Evolutionary conservation across 2,888 invertebrate species (phyloP), one percentile per base, ranked within the genome.

Genomic region (Malthinus flaveolus): DNA sequence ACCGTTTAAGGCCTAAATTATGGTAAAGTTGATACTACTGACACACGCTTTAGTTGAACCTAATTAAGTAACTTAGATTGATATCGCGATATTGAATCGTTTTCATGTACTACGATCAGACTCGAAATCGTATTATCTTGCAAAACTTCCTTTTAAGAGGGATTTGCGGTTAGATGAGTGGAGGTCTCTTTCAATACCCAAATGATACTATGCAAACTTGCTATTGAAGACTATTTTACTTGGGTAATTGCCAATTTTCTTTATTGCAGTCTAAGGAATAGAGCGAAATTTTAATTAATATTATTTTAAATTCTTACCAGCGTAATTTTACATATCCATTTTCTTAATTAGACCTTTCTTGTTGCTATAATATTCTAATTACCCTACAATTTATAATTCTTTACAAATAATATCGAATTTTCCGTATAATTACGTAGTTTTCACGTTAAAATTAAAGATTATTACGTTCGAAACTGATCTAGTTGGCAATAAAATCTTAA

Each of bases 121-220:
- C 39, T 42, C 10, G 39, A 42, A 42, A 42, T 42, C 39, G 39
- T 15, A 42, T 42, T 42, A 42, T 42, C 39, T 42, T 42, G 39
- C 39, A 15, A 42, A 42, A 42, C 39, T 42, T 42, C 15, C 8
- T 7, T 39, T 39, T 13, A 39, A 39, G 39, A 15, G 39, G 39
- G 39, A 12, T 39, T 42, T 42, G 39, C 9, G 39, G 39, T 42
- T 13, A 42, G 39, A 42, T 42, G 39, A 42, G 39, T 13, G 5
- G 23, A 23, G 23, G 23, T 23, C 23, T 23, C 15, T 42, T 42
- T 42, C 39, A 42, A 42, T 42, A 15, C 15, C 23, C 23, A 23
- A 23, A 23, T 15, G 39, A 42, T n/a, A n/a, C 39, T 42, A 42
- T 42, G 39, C 39, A 42, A 42, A 42, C n/a, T 23, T 42, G n/a